Evolutionary conservation across 2,888 invertebrate species (phyloP), one percentile per base, ranked within the genome.

Genomic region (Cataglyphis cursor): DNA sequence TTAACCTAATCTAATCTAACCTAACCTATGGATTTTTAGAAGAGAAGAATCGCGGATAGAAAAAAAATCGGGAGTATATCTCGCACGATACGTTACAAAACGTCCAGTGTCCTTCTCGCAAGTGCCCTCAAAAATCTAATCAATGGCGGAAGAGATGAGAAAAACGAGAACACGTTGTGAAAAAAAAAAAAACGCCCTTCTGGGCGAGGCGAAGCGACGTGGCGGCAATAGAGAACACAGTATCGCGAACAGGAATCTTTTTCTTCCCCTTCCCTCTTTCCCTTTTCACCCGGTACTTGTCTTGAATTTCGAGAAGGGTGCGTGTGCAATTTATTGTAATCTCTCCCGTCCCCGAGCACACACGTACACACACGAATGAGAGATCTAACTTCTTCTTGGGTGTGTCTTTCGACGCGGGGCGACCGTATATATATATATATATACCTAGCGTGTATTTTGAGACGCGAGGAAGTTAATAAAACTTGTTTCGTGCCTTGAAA

Each of bases 291-390:
- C 48, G 59, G 51, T 81, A 76, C 87, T 81, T 68, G 92, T 90
- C 89, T 93, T 91, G 89, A 86, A 91, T 93, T 93, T 93, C 93
- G 82, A 93, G 90, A 91, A 92, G 93, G 93, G 93, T 90, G 88
- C 90, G 86, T 86, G 31, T 48, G 90, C 91, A 90, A 92, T 91
- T 92, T 93, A 92, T 92, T 93, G 92, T 91, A 90, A 92, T 92
- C 86, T 86, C 84, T 87, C 85, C 21, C 31, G 61, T 70, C 75
- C 75, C 68, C 80, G n/a, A 38, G 74, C 82, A 83, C 82, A 18
- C 48, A 48, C 48, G 6, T 4, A 48, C 18, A 48, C 48, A 80
- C 83, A 84, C 85, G 81, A 54, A 59, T 64, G 74, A 73, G 81
- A 76, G 68, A 84, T 84, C 88, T 88, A 89, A 89, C 89, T 89